Conservation (phyloP, 2,797 vertebrate genomes). For the Rhincodon typus region DNA sequence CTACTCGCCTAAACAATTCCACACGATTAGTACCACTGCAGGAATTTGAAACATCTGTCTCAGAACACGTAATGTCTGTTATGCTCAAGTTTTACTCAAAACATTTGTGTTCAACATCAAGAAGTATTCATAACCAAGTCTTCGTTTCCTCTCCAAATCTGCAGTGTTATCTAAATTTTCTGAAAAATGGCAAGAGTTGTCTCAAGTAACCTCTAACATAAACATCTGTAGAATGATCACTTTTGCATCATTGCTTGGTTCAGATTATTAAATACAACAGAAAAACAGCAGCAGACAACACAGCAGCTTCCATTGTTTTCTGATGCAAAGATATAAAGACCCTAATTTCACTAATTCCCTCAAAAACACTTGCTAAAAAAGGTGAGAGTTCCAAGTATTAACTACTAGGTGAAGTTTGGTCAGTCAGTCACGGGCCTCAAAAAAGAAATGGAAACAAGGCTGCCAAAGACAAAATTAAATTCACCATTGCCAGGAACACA, state of each 20-base stretch:
- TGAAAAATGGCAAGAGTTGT: neutral
- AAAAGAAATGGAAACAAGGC: neutral
- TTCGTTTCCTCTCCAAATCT: neutral
- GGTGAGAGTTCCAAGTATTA: neutral
- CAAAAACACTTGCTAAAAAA: neutral
- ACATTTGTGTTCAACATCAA: neutral
- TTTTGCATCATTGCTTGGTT: neutral
- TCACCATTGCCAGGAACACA: neutral
- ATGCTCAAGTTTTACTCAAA: neutral
- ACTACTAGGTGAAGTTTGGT: neutral
- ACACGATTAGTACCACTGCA: neutral
- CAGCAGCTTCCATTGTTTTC: neutral
- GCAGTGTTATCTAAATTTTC: neutral
- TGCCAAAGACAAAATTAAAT: neutral
- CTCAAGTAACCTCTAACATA: neutral
- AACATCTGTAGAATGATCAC: neutral
- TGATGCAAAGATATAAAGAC: neutral
- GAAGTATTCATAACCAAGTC: neutral
- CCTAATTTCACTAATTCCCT: neutral
- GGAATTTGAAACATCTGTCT: slow-evolving; percentile 20
- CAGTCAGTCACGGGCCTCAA: neutral
- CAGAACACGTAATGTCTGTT: slow-evolving; percentile 5
- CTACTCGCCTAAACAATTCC: neutral
- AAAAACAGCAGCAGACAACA: neutral
- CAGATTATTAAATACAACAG: neutral